Base-by-base conservation (phyloP, 2,888 invertebrate species). In the Lymantria dispar region DNA sequence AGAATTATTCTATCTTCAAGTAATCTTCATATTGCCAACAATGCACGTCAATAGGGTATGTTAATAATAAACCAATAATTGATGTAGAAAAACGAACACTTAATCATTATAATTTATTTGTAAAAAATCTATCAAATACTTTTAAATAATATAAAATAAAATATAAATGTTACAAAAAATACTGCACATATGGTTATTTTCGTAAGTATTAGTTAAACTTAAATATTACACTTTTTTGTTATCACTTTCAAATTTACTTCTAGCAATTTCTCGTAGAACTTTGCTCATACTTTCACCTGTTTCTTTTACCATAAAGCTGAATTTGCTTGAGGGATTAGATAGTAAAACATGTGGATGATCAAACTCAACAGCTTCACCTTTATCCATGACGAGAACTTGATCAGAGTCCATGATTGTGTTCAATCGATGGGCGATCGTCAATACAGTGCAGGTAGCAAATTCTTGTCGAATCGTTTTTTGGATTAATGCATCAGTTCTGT, bases 381-480 rank as follows among this genome's bases (percentile, higher is more conserved):
- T 93, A 68, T 96, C 95, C 94, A 98, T 95, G 0, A 98, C 97
- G 45, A 98, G 87, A n/a, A 98, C 95, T 44, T 95, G 93, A 84
- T 97, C 96, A 0, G 96, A 96, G 78, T 98, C 98, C 95, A 98
- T 98, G 56, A 98, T 95, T 0, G 98, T 98, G 76, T 98, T 95
- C 22, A 98, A 88, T 31, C 98, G 93, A 83, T 98, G 98, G 2
- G 98, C 98, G 31, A 98, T 97, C 0, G 97, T 98, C 14, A 98
- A 83, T 9, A 98, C 97, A 0, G 97, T 97, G 76, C 97, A 98
- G 0, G 94, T 74, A 7, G 91, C 87, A 72, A 98, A 98, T 78
- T 95, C 94, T 8, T 89, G 91, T 37, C 97, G 92, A 41, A 98
- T 97, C 0, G 97, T 96, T 62, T 92, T 92, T 77, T 97, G 98